A percentile compares a stretch with the other conserved stretches of the same genome.
These are phyloP conservation scores for Brachyhypopomus occidentalis DNA, from an alignment of 2,113 vertebrate genomes.

Conservation along the genomic window DNA sequence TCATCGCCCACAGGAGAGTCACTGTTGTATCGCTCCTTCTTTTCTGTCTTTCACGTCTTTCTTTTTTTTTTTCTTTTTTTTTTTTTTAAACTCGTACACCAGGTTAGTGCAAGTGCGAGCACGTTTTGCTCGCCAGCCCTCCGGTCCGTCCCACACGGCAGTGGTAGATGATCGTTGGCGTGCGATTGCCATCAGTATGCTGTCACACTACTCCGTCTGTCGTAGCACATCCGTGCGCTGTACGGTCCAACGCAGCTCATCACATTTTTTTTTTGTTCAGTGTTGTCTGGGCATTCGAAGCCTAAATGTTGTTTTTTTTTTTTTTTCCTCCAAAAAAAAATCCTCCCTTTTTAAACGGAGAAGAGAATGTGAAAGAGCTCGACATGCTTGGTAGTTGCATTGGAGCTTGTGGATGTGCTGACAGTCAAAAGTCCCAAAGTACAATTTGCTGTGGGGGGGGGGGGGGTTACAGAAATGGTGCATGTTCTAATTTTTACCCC, in stretches of 20 bases:
- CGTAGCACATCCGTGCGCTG: slow-evolving; percentile 38
- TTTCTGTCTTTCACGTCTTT: slow-evolving; percentile 20
- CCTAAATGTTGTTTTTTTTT: slow-evolving; percentile 41
- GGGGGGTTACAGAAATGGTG: slow-evolving; percentile 55
- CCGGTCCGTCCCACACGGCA: not conserved
- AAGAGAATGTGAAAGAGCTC: slow-evolving; percentile 53
- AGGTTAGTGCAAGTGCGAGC: not conserved
- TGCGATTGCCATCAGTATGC: slow-evolving; percentile 65
- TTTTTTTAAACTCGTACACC: not conserved
- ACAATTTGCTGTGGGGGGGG: slow-evolving; percentile 52
- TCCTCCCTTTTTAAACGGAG: slow-evolving; percentile 61
- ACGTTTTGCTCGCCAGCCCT: not conserved
- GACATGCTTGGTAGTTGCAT: slow-evolving; percentile 62
- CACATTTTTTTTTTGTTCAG: slow-evolving; percentile 46
- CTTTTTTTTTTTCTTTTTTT: slow-evolving; percentile 21
- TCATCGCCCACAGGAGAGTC: slow-evolving; percentile 57
- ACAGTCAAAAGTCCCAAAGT: slow-evolving; percentile 65
- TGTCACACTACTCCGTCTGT: slow-evolving; percentile 61
- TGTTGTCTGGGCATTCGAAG: slow-evolving; percentile 64
- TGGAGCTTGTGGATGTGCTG: slow-evolving; percentile 64
- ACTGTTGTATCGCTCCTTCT: not conserved
- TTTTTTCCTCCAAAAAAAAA: slow-evolving; percentile 53
- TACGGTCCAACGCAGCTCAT: slow-evolving; percentile 60
- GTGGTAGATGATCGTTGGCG: slow-evolving; percentile 56
- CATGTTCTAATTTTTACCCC: slow-evolving; percentile 74